Percentiles rank a stretch among this genome's conserved stretches.
phyloP scores from a whole-genome alignment of 2,797 vertebrate genomes.

The Cuculus canorus region DNA sequence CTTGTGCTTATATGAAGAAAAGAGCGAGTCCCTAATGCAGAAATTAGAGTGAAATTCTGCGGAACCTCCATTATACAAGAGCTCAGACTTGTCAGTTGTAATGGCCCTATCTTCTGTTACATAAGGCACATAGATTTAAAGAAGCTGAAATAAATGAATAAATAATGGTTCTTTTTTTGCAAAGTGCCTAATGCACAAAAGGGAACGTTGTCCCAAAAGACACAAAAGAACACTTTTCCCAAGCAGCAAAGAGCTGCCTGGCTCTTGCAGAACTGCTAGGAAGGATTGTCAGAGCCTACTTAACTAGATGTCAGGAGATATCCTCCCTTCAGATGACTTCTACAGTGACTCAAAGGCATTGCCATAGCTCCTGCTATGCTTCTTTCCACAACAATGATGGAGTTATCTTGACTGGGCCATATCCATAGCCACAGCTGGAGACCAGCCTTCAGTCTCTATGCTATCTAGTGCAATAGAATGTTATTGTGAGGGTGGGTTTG shows the following conservation, averaged over 20 bases:
- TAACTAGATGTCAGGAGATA: background rate
- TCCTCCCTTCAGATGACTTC: background rate
- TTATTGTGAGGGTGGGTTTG: background rate
- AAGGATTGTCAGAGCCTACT: background rate
- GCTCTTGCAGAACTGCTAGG: background rate
- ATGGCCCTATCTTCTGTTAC: background rate
- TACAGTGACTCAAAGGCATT: background rate
- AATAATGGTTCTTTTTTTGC: background rate
- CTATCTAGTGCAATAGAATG: background rate
- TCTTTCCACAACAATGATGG: rapidly evolving
- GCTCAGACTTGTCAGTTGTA: background rate
- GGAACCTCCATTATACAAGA: background rate
- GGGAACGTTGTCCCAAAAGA: background rate
- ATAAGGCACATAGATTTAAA: background rate
- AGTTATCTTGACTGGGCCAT: rapidly evolving
- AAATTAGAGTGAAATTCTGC: background rate
- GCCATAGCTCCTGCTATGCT: background rate
- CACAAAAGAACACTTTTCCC: background rate
- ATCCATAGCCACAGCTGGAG: background rate
- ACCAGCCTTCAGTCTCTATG: background rate
- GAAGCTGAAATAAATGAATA: constrained; percentile 22
- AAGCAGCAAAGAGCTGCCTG: background rate
- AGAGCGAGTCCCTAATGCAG: background rate
- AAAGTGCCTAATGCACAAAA: background rate
- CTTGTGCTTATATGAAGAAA: background rate